phyloP scores from a whole-genome alignment of 2,888 invertebrate species.

The Mesorhabditis sp. region DNA sequence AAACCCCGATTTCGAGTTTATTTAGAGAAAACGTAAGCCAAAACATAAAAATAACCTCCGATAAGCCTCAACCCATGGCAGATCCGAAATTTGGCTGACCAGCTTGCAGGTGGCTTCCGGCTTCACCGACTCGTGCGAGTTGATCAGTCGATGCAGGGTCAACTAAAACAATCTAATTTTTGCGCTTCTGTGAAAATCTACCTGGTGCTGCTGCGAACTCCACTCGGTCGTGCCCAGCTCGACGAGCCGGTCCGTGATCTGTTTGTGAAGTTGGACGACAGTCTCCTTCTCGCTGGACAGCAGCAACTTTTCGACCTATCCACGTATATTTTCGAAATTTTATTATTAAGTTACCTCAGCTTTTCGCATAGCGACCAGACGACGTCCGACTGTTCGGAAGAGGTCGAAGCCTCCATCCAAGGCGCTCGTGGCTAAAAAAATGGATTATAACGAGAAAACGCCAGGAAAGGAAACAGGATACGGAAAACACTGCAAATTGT shows the following conservation, averaged over 20 bases:
- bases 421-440: too few relatives aligned
- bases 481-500: background rate
- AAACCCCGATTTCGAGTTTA: too few relatives aligned
- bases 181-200: constrained; percentile 11
- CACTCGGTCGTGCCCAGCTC: constrained; percentile 30
- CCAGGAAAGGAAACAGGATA: background rate
- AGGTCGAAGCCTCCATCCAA: background rate
- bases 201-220: constrained; percentile 37
- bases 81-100: constrained; percentile 20
- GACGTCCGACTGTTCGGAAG: background rate
- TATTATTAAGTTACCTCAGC: background rate
- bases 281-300: constrained; percentile 29
- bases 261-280: constrained; percentile 22
- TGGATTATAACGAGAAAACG: background rate
- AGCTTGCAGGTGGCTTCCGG: constrained; percentile 36
- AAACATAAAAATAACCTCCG: background rate
- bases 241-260: constrained; percentile 25
- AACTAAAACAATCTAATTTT: constrained; percentile 16
- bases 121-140: constrained; percentile 27
- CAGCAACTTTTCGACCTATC: constrained; percentile 32
- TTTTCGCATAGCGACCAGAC: constrained; percentile 15
- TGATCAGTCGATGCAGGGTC: constrained; percentile 22
- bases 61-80: constrained; percentile 9
- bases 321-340: too few relatives aligned
- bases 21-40: too few relatives aligned